Percentiles rank a stretch among this genome's conserved stretches.
phyloP scores from a whole-genome alignment of 2,888 invertebrate genomes.

The Emmelina monodactyla region DNA sequence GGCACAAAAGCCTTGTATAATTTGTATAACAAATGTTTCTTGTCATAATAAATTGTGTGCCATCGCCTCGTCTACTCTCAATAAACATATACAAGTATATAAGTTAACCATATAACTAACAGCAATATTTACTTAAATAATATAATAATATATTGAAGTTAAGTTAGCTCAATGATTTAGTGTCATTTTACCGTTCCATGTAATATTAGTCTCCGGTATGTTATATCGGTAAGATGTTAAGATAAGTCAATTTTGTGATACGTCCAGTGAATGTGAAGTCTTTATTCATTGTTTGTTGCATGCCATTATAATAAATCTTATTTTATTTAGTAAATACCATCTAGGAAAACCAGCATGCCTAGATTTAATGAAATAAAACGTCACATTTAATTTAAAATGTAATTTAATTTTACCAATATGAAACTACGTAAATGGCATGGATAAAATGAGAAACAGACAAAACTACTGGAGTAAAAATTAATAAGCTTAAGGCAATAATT shows the following conservation, averaged over 20 bases:
- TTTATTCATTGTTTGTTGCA: conserved; percentile 3
- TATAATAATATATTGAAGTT: conserved; percentile 55
- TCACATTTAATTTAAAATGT: conserved; percentile 15
- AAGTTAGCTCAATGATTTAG: conserved; percentile 64
- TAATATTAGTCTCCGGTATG: conserved; percentile 44
- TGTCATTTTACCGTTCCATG: conserved; percentile 61
- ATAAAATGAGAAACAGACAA: conserved; percentile 15
- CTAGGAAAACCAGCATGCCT: not conserved
- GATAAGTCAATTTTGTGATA: conserved; percentile 49
- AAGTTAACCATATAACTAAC: conserved; percentile 56
- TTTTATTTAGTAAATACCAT: conserved; percentile 1
- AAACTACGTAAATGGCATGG: not conserved
- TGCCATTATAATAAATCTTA: not conserved
- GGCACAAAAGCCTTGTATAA: conserved; percentile 45
- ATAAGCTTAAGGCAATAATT: conserved; percentile 58
- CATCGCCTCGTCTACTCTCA: conserved; percentile 53
- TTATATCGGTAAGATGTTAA: conserved; percentile 52
- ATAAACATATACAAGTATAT: conserved; percentile 41
- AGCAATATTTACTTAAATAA: conserved; percentile 62
- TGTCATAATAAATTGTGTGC: conserved; percentile 61
- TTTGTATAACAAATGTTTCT: conserved; percentile 35
- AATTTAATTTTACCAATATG: not conserved
- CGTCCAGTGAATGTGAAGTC: conserved; percentile 56
- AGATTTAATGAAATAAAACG: conserved; percentile 4
- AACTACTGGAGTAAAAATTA: conserved; percentile 49